Base-by-base conservation (phyloP, 1,140 invertebrate species). In the Drosophila virilis region DNA sequence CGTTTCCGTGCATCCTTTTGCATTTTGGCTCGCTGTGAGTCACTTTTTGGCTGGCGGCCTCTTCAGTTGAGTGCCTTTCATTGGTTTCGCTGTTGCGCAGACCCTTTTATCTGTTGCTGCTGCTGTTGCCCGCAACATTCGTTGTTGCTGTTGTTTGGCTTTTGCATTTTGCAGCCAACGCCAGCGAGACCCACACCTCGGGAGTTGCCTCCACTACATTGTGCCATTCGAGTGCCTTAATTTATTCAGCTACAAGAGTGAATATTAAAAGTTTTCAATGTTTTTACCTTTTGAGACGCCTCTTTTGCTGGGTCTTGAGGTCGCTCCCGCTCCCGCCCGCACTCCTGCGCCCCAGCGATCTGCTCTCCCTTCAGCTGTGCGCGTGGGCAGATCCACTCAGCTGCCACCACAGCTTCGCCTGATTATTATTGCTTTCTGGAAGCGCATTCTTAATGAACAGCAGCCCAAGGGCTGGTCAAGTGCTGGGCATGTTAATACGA, bases 181-280 rank as follows among this genome's bases (percentile, higher is more conserved):
- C 42, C 37, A 17, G 28, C 13, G n/a, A 37, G 32, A 52, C 59
- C 10, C 12, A 22, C 59, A 38, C 8, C 10, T 28, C 22, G 4
- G 3, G 22, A 28, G 22, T 28, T 28, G 22, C 22, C 22, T 28
- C 4, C 22, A 42, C 43, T 40, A 6, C 54, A 13, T 42, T 22
- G 48, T 13, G n/a, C 7, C 22, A 17, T 69, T 70, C 50, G 65
- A 82, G 78, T 71, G 64, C 68, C 77, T 88, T 89, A 82, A 88
- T 88, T 88, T 88, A 88, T 88, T 79, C 83, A 88, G 66, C 83
- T 67, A 68, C 76, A 82, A 89, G 79, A 88, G 79, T 65, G 84
- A 88, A 88, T 88, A 88, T 88, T 88, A 88, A 88, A 83, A 88
- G 84, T 88, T 88, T 83, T 88, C 84, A 86, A 89, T 86, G 78